Percentiles rank a stretch among this genome's conserved stretches.
Evolutionary conservation across 2,888 invertebrate species (phyloP).

Genomic region (Philaethria dido): DNA sequence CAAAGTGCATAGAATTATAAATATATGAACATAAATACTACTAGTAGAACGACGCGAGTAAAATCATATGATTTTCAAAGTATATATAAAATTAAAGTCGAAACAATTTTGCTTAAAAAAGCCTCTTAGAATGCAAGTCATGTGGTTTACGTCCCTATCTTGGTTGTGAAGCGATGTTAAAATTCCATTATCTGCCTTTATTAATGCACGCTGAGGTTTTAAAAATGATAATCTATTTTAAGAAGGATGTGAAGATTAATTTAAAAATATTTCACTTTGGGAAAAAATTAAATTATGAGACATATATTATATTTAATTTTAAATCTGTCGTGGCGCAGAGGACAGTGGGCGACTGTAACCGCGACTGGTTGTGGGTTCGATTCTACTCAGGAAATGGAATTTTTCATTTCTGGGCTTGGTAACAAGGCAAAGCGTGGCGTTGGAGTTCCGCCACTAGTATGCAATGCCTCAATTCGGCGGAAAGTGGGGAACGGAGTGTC

Average conservation of each 20-base stretch:
- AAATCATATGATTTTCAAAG: not conserved
- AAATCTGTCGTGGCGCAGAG: too few relatives aligned
- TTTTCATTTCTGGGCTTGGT: too few relatives aligned
- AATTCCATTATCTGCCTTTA: constrained; percentile 26
- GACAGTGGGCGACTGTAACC: too few relatives aligned
- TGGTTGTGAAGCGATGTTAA: constrained; percentile 16
- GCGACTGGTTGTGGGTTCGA: too few relatives aligned
- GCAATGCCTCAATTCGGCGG: too few relatives aligned
- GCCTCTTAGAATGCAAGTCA: constrained; percentile 23
- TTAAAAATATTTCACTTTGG: not conserved
- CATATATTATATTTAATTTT: not conserved
- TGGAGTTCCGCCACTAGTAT: too few relatives aligned
- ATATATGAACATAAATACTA: too few relatives aligned
- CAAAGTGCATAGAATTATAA: too few relatives aligned
- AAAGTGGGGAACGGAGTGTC: too few relatives aligned
- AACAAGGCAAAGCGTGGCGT: too few relatives aligned
- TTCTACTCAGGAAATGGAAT: too few relatives aligned
- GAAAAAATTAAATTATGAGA: not conserved
- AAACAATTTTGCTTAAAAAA: constrained; percentile 4
- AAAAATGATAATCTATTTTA: constrained; percentile 16
- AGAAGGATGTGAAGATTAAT: not conserved
- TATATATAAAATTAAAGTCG: not conserved
- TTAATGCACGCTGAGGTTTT: constrained; percentile 25
- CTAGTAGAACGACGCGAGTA: too few relatives aligned
- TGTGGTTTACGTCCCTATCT: constrained; percentile 13